Evolutionary conservation across 2,888 invertebrate species (phyloP).

Genomic region (Microctonus brassicae): DNA sequence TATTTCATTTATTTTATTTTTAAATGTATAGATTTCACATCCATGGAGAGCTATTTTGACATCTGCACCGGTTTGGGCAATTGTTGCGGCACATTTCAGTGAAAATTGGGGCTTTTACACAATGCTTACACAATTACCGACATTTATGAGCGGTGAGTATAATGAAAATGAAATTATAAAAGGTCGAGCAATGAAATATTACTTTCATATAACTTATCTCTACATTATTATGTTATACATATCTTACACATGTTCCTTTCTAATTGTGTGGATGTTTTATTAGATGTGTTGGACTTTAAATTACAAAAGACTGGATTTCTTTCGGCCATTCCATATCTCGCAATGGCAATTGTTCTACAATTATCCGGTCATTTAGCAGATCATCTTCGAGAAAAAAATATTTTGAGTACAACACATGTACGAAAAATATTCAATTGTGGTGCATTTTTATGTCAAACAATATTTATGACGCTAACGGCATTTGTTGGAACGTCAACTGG

Average conservation of each 20-base stretch:
- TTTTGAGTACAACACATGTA: conserved; percentile 82
- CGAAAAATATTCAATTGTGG: conserved; percentile 81
- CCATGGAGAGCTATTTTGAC: conserved; percentile 84
- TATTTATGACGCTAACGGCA: conserved; percentile 88
- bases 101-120: conserved; percentile 95
- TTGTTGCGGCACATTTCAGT: conserved; percentile 85
- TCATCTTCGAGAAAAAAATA: conserved; percentile 76
- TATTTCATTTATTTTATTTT: conserved; percentile 26
- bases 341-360: conserved; percentile 87
- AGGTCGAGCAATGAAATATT: not conserved
- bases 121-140: conserved; percentile 84
- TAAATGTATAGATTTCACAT: conserved; percentile 72
- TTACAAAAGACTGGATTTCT: conserved; percentile 85
- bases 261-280: conserved; percentile 46
- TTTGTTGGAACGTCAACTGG: conserved; percentile 78
- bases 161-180: not conserved
- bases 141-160: conserved; percentile 81
- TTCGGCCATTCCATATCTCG: conserved; percentile 89
- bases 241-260: no score
- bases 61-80: conserved; percentile 86
- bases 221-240: not conserved
- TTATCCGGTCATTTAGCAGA: conserved; percentile 88
- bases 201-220: not conserved
- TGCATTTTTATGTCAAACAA: conserved; percentile 83
- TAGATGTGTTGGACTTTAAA: conserved; percentile 81